A percentile compares a stretch with the other conserved stretches of the same genome.
These are phyloP conservation scores for Netelia inedita DNA, from an alignment of 2,888 invertebrate genomes.

Conservation along the genomic window DNA sequence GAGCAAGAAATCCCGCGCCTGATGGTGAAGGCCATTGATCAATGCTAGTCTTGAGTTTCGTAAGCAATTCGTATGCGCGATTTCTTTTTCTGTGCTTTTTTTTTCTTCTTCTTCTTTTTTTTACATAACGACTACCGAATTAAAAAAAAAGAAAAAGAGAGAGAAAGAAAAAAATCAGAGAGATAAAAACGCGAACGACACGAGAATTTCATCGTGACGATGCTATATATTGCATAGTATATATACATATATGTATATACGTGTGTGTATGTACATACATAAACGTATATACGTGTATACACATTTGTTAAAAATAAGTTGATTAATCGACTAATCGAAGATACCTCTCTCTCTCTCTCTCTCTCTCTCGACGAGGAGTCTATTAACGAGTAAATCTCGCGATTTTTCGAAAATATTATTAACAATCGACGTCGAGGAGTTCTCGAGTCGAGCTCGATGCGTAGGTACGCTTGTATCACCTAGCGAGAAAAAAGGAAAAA, in stretches of 20 bases:
- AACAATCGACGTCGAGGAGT: not conserved
- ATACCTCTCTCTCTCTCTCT: too few relatives aligned
- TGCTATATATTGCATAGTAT: conserved; percentile 38
- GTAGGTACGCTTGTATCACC: too few relatives aligned
- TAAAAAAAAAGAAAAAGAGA: conserved; percentile 1
- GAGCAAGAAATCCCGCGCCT: conserved; percentile 85
- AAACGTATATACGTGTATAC: conserved; percentile 46
- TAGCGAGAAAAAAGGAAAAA: not conserved
- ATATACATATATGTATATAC: conserved; percentile 39
- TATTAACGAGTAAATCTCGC: conserved; percentile 54
- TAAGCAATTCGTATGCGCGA: conserved; percentile 74
- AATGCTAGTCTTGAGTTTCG: conserved; percentile 82
- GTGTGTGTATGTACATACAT: conserved; percentile 56
- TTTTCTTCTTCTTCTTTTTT: conserved; percentile 20
- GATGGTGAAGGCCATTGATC: conserved; percentile 82
- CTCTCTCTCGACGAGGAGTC: conserved; percentile 55
- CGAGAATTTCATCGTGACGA: conserved; percentile 27
- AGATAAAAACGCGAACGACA: conserved; percentile 6
- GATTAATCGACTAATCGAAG: conserved; percentile 73
- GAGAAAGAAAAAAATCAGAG: not conserved
- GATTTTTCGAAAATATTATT: conserved; percentile 51
- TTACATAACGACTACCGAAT: conserved; percentile 40
- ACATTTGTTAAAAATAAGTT: conserved; percentile 60
- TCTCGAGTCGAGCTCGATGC: conserved; percentile 35
- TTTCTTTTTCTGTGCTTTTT: conserved; percentile 12